Conservation (phyloP, 2,113 vertebrate genomes). For the Ceyx melanurus region DNA sequence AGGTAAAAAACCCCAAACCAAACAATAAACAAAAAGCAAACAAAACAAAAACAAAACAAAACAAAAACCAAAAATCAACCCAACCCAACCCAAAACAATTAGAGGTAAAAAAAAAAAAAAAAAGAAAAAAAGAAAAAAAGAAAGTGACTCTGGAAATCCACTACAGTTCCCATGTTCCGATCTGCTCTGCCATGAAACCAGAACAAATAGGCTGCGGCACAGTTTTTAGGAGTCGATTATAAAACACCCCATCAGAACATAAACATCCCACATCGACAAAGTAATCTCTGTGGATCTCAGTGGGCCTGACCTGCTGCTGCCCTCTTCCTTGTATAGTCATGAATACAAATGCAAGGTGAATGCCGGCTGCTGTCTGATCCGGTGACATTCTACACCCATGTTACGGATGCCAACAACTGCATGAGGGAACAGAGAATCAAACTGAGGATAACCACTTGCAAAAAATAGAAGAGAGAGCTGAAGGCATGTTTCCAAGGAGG, state of each 20-base stretch:
- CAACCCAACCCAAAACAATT: too few species aligned
- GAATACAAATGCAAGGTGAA: slow-evolving; percentile 68
- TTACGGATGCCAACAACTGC: slow-evolving; percentile 66
- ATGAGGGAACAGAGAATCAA: slow-evolving; percentile 40
- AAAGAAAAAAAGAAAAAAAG: not conserved
- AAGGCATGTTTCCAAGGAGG: slow-evolving; percentile 1
- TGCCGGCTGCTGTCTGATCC: slow-evolving; percentile 36
- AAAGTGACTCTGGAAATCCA: not conserved
- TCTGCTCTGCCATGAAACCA: not conserved
- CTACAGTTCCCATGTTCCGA: not conserved
- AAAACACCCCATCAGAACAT: slow-evolving; percentile 57
- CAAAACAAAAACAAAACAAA: too few species aligned
- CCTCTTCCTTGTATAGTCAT: slow-evolving; percentile 63
- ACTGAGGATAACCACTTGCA: not conserved
- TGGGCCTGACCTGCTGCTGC: slow-evolving; percentile 45
- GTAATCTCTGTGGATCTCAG: slow-evolving; percentile 60
- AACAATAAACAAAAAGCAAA: too few species aligned
- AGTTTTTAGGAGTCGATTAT: slow-evolving; percentile 56
- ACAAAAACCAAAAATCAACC: too few species aligned
- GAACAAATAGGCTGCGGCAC: not conserved
- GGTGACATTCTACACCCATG: slow-evolving; percentile 46
- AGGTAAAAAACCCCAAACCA: not conserved
- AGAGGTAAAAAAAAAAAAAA: not conserved
- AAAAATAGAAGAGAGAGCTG: slow-evolving; percentile 26
- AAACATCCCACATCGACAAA: slow-evolving; percentile 58